phyloP scores from a whole-genome alignment of 2,113 vertebrate genomes.

The Ochotona princeps region DNA sequence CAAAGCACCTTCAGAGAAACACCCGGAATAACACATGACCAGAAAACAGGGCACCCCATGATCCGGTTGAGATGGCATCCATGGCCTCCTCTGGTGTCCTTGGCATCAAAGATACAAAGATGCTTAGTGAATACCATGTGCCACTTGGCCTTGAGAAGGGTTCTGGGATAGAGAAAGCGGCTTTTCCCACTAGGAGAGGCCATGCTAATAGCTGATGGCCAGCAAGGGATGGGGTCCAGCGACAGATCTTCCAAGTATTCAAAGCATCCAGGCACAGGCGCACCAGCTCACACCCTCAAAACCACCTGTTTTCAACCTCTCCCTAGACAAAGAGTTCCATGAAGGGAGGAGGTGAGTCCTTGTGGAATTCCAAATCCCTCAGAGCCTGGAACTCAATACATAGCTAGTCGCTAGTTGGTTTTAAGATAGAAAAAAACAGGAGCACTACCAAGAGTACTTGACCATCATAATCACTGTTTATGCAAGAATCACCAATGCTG shows the following conservation, averaged over 20 bases:
- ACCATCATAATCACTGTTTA: slow-evolving; percentile 3
- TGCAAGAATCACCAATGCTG: background rate
- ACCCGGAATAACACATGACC: background rate
- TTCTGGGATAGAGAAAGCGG: background rate
- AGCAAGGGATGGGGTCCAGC: background rate
- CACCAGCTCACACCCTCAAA: too few species aligned
- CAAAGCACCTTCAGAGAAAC: background rate
- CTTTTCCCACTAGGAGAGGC: background rate
- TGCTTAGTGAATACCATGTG: background rate
- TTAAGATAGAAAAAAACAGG: background rate
- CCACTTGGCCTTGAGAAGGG: background rate
- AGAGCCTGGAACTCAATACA: background rate
- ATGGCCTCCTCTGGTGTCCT: background rate
- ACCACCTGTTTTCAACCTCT: background rate
- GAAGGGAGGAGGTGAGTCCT: background rate
- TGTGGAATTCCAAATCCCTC: background rate
- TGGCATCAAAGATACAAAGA: background rate
- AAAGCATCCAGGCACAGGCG: background rate
- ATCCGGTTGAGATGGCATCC: background rate
- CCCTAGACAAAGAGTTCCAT: background rate
- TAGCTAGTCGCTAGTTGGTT: background rate
- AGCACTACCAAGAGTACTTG: background rate
- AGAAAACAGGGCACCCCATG: background rate
- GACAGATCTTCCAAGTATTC: background rate
- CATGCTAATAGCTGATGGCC: background rate